A percentile compares a stretch with the other conserved stretches of the same genome.
Conservation (phyloP, 2,113 vertebrate genomes). For the Notarius lentiginosus region DNA sequence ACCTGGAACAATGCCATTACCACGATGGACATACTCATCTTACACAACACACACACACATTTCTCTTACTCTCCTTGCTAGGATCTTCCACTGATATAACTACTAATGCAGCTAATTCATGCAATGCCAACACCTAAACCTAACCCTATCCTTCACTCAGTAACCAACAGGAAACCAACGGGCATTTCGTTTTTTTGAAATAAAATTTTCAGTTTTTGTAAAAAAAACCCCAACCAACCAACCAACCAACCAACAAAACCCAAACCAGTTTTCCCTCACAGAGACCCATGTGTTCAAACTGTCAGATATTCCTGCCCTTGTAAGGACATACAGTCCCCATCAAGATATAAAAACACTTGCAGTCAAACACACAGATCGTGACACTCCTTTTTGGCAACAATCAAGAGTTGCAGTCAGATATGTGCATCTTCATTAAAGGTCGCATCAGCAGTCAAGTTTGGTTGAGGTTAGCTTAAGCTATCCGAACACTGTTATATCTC, state of each 20-base stretch:
- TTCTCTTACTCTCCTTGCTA: not conserved
- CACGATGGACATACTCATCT: constrained; percentile 57
- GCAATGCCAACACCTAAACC: not conserved
- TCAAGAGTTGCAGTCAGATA: not conserved
- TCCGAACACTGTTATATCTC: not conserved
- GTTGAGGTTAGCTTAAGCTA: not conserved
- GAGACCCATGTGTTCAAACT: not conserved
- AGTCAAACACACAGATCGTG: not conserved
- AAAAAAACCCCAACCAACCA: not conserved
- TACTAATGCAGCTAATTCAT: not conserved
- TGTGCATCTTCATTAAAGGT: not conserved
- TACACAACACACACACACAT: constrained; percentile 19
- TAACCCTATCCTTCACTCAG: not conserved
- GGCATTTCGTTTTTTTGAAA: not conserved
- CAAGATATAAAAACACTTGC: not conserved
- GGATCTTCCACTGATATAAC: not conserved
- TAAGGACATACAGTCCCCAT: not conserved
- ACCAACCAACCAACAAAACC: not conserved
- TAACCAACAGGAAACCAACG: not conserved
- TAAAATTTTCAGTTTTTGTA: not conserved
- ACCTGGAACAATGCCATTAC: constrained; percentile 70
- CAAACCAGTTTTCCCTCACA: not conserved
- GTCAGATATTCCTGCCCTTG: not conserved
- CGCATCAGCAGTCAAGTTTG: not conserved
- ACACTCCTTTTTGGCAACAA: constrained; percentile 9